A percentile compares a stretch with the other conserved stretches of the same genome.
These are phyloP conservation scores for Danionella cerebrum DNA, from an alignment of 2,113 vertebrate species.

Conservation along the genomic window DNA sequence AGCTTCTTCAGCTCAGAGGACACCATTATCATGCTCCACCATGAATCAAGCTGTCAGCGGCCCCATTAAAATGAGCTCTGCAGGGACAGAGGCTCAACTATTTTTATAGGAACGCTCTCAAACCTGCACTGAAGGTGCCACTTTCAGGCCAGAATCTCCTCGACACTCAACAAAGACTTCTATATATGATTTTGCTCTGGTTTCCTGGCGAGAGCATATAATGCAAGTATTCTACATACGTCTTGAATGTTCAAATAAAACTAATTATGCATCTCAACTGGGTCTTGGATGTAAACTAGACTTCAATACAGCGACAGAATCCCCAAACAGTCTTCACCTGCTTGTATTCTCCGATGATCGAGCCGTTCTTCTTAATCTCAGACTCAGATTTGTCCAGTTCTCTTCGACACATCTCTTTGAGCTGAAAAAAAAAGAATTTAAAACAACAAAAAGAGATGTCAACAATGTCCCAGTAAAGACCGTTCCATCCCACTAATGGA, in stretches of 20 bases:
- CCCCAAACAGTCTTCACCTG: constrained; percentile 67
- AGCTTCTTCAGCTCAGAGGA: constrained; percentile 4
- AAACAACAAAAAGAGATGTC: background rate
- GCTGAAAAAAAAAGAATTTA: constrained; percentile 58
- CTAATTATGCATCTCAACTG: too few relatives aligned
- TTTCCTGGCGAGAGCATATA: too few relatives aligned
- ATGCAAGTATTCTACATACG: too few relatives aligned
- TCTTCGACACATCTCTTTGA: constrained; percentile 97
- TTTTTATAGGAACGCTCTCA: constrained; percentile 25
- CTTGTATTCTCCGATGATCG: constrained; percentile 97
- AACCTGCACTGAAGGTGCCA: background rate
- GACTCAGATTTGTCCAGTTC: constrained; percentile 94
- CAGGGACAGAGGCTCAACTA: constrained; percentile 28
- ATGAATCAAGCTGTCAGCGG: constrained; percentile 42
- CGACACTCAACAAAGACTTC: background rate
- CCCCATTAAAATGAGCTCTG: constrained; percentile 39
- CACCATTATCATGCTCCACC: constrained; percentile 14
- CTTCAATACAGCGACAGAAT: background rate
- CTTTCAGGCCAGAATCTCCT: background rate
- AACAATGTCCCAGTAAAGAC: too few relatives aligned
- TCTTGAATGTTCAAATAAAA: too few relatives aligned
- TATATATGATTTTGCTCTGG: too few relatives aligned
- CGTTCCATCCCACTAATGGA: too few relatives aligned
- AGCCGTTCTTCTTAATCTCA: constrained; percentile 96
- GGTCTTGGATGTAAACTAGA: background rate